A percentile compares a stretch with the other conserved stretches of the same genome.
phyloP scores from a whole-genome alignment of 2,797 vertebrate genomes.

The Kryptopterus vitreolus region DNA sequence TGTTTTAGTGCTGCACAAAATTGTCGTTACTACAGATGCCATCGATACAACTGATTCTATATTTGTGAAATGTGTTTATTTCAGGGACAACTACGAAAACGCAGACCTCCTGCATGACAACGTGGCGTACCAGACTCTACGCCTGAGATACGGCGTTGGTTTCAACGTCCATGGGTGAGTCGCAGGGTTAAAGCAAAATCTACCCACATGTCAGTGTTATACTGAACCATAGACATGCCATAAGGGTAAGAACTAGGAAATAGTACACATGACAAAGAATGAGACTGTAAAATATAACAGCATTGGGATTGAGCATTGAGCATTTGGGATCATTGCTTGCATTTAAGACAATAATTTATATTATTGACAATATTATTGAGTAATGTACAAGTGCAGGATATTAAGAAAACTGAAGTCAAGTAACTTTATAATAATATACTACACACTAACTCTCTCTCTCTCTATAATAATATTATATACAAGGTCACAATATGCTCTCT shows the following conservation, averaged over 20 bases:
- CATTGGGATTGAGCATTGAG: too few relatives aligned
- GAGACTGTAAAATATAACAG: background rate
- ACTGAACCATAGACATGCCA: background rate
- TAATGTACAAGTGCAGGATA: background rate
- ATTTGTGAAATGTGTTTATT: conserved; percentile 25
- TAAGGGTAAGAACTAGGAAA: background rate
- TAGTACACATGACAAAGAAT: background rate
- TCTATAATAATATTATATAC: too few relatives aligned
- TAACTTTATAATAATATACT: too few relatives aligned
- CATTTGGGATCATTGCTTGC: background rate
- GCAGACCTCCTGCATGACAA: conserved; percentile 74
- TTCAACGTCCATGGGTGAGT: conserved; percentile 86
- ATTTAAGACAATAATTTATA: background rate
- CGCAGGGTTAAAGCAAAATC: background rate
- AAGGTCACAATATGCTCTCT: too few relatives aligned
- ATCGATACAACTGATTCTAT: background rate
- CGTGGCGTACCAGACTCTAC: conserved; percentile 69
- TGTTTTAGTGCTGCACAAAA: background rate
- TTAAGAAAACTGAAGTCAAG: too few relatives aligned
- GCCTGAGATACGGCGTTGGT: conserved; percentile 83
- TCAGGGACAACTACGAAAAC: conserved; percentile 83
- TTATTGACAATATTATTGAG: background rate
- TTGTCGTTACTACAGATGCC: background rate
- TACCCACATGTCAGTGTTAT: background rate
- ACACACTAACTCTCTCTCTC: too few relatives aligned